Evolutionary conservation across 2,113 vertebrate genomes (phyloP), one percentile per base, ranked within the genome.

Genomic region (Gracilinanus agilis): DNA sequence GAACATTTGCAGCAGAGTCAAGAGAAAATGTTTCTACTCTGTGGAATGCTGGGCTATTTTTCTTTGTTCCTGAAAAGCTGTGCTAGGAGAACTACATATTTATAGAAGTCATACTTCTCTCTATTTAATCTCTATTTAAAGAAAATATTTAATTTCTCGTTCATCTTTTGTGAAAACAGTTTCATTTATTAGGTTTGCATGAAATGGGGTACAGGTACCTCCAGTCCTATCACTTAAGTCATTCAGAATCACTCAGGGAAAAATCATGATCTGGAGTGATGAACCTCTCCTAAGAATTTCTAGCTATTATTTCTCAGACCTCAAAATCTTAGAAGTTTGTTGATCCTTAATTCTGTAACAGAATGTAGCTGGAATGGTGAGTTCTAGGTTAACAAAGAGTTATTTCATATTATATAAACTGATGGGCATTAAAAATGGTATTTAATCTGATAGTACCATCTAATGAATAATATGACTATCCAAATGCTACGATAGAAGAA

Each of bases 381-480:
- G 34, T 54, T 90, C 89, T 11, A 53, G 27, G 13, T 55, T 24
- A 44, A 34, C 19, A 10, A 24, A 0, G 24, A 53, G 58, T 90
- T n/a, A 55, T 40, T 92, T 90, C 29, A 9, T 89, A 93, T 92
- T 8, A 29, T 54, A 75, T 54, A 96, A 49, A 89, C 25, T 92
- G 23, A 90, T 25, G 93, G 90, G 3, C 55, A 49, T 93, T 29
- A 95, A 75, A 55, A 92, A 95, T 67, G 56, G 1, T 24, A 90
- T 95, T 94, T 88, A 75, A 75, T 61, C 29, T 93, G 88, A 90
- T 61, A 90, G 24, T 55, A 93, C 53, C 90, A 83, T 23, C 67
- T 92, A 93, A 44, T 0, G 89, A 61, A 8, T 24, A 95, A 75
- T 25, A 94, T 58, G 91, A 2, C 29, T 44, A 58, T 90, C 9